Evolutionary conservation across 1,140 invertebrate genomes (phyloP).

Genomic region (Chironomus striatipennis): DNA sequence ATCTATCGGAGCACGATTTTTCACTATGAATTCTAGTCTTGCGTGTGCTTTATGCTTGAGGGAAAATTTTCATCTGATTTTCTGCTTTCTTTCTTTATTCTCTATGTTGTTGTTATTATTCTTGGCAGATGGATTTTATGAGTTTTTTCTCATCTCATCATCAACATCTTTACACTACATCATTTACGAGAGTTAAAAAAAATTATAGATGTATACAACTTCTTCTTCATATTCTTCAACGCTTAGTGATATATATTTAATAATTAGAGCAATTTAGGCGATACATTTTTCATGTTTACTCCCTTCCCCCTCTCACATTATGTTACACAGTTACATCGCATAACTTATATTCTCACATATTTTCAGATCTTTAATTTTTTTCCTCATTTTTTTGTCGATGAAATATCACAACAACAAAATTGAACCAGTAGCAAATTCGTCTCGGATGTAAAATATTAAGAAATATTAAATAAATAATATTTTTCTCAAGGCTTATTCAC

Average conservation of each 20-base stretch:
- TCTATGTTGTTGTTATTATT: not conserved
- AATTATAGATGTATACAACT: not conserved
- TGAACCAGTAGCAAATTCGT: too few relatives aligned
- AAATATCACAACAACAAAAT: not conserved
- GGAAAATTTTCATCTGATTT: not conserved
- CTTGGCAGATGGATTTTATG: slow-evolving; percentile 7
- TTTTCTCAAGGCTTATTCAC: too few relatives aligned
- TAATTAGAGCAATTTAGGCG: not conserved
- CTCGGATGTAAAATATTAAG: too few relatives aligned
- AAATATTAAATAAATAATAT: too few relatives aligned
- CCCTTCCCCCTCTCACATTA: not conserved
- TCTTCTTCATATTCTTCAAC: not conserved
- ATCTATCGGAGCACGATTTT: not conserved
- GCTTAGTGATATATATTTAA: not conserved
- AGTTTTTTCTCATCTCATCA: not conserved
- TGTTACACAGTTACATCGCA: too few relatives aligned
- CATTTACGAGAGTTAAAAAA: too few relatives aligned
- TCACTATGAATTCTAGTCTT: not conserved
- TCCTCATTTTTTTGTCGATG: not conserved
- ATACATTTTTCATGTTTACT: not conserved
- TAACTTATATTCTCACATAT: not conserved
- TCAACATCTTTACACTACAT: too few relatives aligned
- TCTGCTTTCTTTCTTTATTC: not conserved
- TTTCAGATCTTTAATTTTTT: not conserved
- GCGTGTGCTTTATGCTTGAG: not conserved